These are phyloP conservation scores for Helicoverpa armigera DNA, from an alignment of 1,140 invertebrate species.

Conservation along the genomic window DNA sequence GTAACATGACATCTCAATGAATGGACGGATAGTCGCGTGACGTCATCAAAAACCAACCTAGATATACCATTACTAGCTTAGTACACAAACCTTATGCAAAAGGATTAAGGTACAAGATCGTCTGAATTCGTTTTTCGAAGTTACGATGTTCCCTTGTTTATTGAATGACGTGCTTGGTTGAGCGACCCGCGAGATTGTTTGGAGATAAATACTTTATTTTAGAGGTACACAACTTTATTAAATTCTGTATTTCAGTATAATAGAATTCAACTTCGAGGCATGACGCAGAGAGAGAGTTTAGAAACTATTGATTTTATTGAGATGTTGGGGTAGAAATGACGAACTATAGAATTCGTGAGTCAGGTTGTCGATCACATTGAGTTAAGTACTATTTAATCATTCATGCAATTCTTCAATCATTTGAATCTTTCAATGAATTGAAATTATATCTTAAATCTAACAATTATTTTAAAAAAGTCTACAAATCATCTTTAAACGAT, in stretches of 20 bases:
- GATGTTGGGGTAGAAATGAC: background rate
- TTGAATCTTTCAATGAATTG: too few species aligned
- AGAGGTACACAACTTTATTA: constrained; percentile 3
- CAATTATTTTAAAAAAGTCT: too few species aligned
- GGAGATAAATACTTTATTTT: constrained; percentile 37
- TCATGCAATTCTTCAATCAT: too few species aligned
- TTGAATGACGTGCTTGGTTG: constrained; percentile 46
- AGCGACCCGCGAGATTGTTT: constrained; percentile 45
- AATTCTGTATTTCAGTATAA: background rate
- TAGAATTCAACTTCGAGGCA: background rate
- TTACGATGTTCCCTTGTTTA: background rate
- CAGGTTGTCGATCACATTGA: too few species aligned
- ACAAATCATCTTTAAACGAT: too few species aligned
- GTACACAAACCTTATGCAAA: background rate
- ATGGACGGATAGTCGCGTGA: constrained; percentile 46
- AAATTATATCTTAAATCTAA: too few species aligned
- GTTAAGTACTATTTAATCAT: too few species aligned
- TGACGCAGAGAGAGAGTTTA: background rate
- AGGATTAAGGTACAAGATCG: constrained; percentile 14
- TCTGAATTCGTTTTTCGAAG: background rate
- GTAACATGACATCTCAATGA: constrained; percentile 62
- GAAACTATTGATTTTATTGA: background rate
- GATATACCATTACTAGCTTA: background rate
- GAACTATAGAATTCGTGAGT: too few species aligned
- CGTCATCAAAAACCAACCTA: constrained; percentile 48